These are phyloP conservation scores for Delichon dasypus DNA, from an alignment of 2,797 vertebrate species.

Conservation along the genomic window DNA sequence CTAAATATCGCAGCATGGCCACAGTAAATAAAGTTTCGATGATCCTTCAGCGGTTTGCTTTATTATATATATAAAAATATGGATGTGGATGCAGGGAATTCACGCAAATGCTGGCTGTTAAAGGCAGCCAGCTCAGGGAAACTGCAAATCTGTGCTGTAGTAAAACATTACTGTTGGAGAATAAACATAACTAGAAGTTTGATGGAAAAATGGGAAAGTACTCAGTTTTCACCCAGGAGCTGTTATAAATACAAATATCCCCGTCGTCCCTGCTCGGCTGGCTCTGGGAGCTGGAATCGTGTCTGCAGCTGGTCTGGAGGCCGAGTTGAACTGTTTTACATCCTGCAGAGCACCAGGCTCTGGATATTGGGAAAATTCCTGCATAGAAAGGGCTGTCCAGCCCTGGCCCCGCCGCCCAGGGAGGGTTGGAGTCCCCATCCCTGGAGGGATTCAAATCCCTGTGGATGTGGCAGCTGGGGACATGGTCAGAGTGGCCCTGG, in stretches of 20 bases:
- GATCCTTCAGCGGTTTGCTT: not conserved
- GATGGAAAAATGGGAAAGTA: not conserved
- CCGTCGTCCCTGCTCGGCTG: not conserved
- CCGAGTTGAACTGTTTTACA: not conserved
- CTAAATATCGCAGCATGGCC: not conserved
- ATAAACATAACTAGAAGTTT: not conserved
- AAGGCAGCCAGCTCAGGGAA: not conserved
- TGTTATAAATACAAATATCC: not conserved
- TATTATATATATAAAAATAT: not conserved
- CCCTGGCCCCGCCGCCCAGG: not conserved
- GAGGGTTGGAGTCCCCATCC: not conserved
- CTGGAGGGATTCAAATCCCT: fast-evolving
- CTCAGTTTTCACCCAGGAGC: not conserved
- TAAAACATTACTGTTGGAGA: not conserved
- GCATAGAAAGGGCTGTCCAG: not conserved
- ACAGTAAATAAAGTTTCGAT: constrained; percentile 26
- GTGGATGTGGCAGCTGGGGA: not conserved
- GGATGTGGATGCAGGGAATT: not conserved
- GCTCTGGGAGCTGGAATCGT: not conserved
- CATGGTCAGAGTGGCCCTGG: fast-evolving
- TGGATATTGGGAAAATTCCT: fast-evolving
- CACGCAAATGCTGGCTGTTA: not conserved
- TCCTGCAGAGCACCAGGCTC: not conserved
- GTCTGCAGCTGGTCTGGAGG: not conserved
- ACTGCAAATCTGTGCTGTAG: not conserved